These are phyloP conservation scores for Brachynemurus nebulosus DNA, from an alignment of 2,888 invertebrate species.

Conservation along the genomic window DNA sequence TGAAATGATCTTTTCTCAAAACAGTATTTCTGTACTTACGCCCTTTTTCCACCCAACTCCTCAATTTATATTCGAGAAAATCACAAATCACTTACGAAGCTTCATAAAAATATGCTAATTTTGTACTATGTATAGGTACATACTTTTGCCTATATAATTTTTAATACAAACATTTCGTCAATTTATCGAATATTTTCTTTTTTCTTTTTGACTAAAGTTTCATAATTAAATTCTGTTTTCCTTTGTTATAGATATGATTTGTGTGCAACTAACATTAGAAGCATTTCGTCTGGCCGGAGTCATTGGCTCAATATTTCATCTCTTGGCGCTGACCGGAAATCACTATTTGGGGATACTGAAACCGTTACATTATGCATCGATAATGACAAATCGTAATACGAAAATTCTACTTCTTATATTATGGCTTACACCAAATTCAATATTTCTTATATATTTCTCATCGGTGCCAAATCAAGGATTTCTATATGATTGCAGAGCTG, in stretches of 20 bases:
- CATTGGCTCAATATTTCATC: conserved; percentile 45
- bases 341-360: conserved; percentile 49
- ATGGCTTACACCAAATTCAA: conserved; percentile 40
- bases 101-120: background rate
- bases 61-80: too few species aligned
- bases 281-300: conserved; percentile 40
- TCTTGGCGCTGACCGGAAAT: conserved; percentile 46
- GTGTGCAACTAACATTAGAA: conserved; percentile 28
- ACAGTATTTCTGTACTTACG: too few species aligned
- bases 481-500: conserved; percentile 20
- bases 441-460: conserved; percentile 37
- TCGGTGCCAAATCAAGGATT: conserved; percentile 34
- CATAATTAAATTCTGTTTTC: background rate
- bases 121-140: background rate
- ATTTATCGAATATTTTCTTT: background rate
- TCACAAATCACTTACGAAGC: too few species aligned
- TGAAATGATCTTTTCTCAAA: too few species aligned
- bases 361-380: conserved; percentile 39
- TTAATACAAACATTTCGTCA: background rate
- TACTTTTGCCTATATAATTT: background rate
- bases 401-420: conserved; percentile 34
- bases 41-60: too few species aligned
- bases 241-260: conserved; percentile 16
- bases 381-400: conserved; percentile 36
- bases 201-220: background rate